Evolutionary conservation across 2,888 invertebrate species (phyloP).

Genomic region (Hedya salicella): DNA sequence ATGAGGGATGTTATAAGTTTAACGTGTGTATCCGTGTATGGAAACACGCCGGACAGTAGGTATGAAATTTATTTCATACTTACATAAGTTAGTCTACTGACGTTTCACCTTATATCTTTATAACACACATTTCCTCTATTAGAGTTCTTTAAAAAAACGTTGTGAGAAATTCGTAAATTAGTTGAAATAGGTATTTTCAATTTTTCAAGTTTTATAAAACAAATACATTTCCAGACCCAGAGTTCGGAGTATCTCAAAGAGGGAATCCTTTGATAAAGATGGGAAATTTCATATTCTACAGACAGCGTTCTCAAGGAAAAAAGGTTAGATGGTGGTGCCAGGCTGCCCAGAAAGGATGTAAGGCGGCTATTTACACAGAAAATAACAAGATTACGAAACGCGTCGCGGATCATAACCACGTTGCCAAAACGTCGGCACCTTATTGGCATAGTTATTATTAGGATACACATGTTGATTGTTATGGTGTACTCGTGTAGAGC

Average conservation of each 20-base stretch:
- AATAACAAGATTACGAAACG: conserved; percentile 40
- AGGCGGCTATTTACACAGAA: conserved; percentile 46
- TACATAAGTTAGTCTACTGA: no score
- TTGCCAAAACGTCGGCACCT: neutral
- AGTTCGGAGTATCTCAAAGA: conserved; percentile 46
- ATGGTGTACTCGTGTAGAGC: no score
- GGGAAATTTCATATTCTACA: conserved; percentile 44
- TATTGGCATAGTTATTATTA: neutral
- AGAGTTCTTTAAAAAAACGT: no score
- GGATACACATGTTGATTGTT: no score
- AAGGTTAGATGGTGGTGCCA: conserved; percentile 48
- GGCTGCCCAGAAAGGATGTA: conserved; percentile 42
- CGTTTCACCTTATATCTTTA: no score
- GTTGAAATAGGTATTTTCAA: neutral
- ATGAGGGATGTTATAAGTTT: no score
- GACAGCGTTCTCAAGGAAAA: conserved; percentile 43
- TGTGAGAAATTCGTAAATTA: no score
- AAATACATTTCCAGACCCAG: conserved; percentile 21
- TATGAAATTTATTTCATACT: no score
- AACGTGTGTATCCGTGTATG: no score
- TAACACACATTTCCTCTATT: no score
- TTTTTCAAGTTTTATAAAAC: neutral
- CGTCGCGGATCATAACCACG: conserved; percentile 38
- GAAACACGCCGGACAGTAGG: no score
- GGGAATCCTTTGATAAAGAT: conserved; percentile 46